Evolutionary conservation across 92 coral and sea anemone genomes (phyloP).

Genomic region (Galaxea fascicularis): DNA sequence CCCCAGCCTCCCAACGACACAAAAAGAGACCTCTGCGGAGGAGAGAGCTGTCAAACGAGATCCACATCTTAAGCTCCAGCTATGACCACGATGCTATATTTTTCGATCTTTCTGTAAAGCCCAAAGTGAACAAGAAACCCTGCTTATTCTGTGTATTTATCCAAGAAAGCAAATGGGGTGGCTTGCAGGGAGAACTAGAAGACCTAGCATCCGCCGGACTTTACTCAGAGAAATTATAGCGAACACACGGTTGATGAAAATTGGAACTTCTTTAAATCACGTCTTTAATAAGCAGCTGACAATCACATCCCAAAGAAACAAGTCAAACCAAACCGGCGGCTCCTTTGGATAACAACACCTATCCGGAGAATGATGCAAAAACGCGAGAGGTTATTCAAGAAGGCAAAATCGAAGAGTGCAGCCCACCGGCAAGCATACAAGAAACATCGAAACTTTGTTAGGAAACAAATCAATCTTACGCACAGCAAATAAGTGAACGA

Average conservation of each 20-base stretch:
- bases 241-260: slow-evolving; percentile 31
- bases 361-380: slow-evolving; percentile 38
- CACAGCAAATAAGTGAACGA: slow-evolving; percentile 49
- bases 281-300: background rate
- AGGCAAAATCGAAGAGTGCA: slow-evolving; percentile 50
- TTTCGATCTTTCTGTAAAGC: background rate
- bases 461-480: slow-evolving; percentile 12
- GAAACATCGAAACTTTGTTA: slow-evolving; percentile 31
- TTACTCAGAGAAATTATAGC: background rate
- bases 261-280: slow-evolving; percentile 28
- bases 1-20: too few species aligned
- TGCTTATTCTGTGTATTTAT: background rate
- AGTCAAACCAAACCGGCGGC: background rate
- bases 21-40: too few species aligned
- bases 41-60: too few species aligned
- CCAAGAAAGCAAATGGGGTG: background rate
- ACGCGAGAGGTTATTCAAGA: slow-evolving; percentile 41
- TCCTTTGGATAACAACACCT: slow-evolving; percentile 34
- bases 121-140: background rate
- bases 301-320: slow-evolving; percentile 10
- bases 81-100: background rate
- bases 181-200: background rate
- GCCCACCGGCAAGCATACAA: slow-evolving; percentile 47
- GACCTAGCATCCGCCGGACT: background rate
- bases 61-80: background rate